Conservation (phyloP, 2,113 vertebrate species). For the Cyprinodon variegatus region DNA sequence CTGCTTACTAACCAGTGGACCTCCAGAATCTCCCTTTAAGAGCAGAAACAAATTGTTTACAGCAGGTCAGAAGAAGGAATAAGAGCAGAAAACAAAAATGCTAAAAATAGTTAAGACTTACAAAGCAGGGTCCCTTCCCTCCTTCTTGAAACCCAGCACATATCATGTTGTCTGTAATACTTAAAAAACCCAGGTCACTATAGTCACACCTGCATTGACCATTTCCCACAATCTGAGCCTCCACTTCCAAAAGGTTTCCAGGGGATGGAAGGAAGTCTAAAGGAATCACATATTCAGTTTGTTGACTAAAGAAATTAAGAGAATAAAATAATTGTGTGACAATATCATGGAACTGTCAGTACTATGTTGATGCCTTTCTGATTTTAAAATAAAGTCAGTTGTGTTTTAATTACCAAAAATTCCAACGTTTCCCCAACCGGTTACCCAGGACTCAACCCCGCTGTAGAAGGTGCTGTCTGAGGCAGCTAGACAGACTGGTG, state of each 20-base stretch:
- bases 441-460: constrained; percentile 76
- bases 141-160: constrained; percentile 77
- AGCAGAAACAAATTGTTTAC: background rate
- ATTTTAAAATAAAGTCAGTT: too few species aligned
- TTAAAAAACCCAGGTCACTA: background rate
- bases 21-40: constrained; percentile 87
- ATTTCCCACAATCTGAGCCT: constrained; percentile 69
- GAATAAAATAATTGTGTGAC: too few species aligned
- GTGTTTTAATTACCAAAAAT: constrained; percentile 60
- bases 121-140: constrained; percentile 77
- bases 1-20: constrained; percentile 81
- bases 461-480: constrained; percentile 67
- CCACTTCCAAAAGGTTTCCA: constrained; percentile 66
- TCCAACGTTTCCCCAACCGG: constrained; percentile 81
- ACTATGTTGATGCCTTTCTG: too few species aligned
- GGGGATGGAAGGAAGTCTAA: constrained; percentile 22
- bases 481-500: constrained; percentile 80
- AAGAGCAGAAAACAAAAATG: background rate
- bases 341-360: too few species aligned
- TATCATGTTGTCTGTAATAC: constrained; percentile 80
- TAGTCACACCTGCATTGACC: constrained; percentile 43
- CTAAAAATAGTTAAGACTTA: background rate
- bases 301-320: too few species aligned
- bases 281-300: background rate
- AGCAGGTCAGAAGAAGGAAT: too few species aligned